Base-by-base conservation (phyloP, 2,113 vertebrate species). In the Apus apus region DNA sequence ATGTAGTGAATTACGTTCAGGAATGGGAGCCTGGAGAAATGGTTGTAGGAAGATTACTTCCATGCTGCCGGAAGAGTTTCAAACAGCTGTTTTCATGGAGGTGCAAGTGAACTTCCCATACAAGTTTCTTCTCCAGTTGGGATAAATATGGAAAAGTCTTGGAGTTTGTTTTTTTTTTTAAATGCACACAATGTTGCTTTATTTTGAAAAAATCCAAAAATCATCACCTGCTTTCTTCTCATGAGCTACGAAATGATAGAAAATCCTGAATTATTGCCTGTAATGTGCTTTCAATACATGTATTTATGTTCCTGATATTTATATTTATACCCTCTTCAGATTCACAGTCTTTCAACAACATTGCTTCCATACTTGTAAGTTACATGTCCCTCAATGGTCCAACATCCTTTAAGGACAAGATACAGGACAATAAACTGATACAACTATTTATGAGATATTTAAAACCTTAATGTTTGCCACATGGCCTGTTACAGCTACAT, bases 1-100 rank as follows among this genome's bases (percentile, higher is more conserved):
- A 75, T 72, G 62, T 89, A 53, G 73, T 76, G 84, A 89, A 68
- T 94, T 75, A 46, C 61, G 87, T 89, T 89, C 92, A 79, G 86
- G 84, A 92, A 81, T 27, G n/a, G 73, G 61, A 93, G 53, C 57
- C 48, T 32, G 53, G 80, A 85, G 68, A 82, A 82, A 83, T 50
- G 50, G 58, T 27, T 79, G 68, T 58, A 54, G 79, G 66, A 93
- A 95, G 53, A 78, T 85, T 79, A 36, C 22, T 82, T 90, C 89
- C 34, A 53, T n/a, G 48, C 48, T 75, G 18, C 38, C 34, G 74
- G 40, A 43, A 62, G 77, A 60, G 51, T 90, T 95, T 88, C 32
- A 9, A 30, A n/a, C 62, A 62, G 17, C 61, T 94, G 29, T 75
- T 87, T 87, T 48, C 25, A 18, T 40, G 40, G 70, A 66, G n/a